These are phyloP conservation scores for Tursiops truncatus DNA, from an alignment of 2,113 vertebrate species.

Conservation along the genomic window DNA sequence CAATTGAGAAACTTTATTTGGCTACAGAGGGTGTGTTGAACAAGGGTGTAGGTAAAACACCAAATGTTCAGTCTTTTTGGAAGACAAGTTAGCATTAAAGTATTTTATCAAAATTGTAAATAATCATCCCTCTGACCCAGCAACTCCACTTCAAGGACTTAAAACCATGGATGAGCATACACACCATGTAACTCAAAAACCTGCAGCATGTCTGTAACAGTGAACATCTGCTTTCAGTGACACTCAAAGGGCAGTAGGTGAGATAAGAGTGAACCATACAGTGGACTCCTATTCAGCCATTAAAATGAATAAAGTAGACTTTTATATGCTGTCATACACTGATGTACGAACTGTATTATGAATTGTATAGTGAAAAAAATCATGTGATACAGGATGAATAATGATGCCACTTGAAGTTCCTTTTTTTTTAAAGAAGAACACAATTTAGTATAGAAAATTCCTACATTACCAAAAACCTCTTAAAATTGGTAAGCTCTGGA, in stretches of 20 bases:
- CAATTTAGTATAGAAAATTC: neutral
- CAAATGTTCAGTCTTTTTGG: neutral
- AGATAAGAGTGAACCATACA: neutral
- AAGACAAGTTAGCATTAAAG: neutral
- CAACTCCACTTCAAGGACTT: neutral
- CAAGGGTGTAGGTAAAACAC: neutral
- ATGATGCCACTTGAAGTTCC: neutral
- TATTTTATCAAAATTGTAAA: neutral
- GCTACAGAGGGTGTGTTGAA: neutral
- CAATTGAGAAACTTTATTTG: constrained; percentile 29
- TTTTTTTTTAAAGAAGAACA: neutral
- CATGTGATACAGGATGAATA: neutral
- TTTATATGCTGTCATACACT: neutral
- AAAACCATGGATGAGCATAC: neutral
- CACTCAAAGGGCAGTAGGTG: neutral
- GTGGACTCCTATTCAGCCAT: neutral
- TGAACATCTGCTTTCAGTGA: constrained; percentile 10
- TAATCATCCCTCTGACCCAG: neutral
- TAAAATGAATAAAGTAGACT: neutral
- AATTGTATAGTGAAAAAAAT: neutral
- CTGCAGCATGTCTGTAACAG: neutral
- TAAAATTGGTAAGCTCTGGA: neutral
- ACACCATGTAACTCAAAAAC: neutral
- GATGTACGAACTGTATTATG: neutral
- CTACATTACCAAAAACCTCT: neutral